Conservation (phyloP, 2,888 invertebrate genomes). For the Archips xylosteana region DNA sequence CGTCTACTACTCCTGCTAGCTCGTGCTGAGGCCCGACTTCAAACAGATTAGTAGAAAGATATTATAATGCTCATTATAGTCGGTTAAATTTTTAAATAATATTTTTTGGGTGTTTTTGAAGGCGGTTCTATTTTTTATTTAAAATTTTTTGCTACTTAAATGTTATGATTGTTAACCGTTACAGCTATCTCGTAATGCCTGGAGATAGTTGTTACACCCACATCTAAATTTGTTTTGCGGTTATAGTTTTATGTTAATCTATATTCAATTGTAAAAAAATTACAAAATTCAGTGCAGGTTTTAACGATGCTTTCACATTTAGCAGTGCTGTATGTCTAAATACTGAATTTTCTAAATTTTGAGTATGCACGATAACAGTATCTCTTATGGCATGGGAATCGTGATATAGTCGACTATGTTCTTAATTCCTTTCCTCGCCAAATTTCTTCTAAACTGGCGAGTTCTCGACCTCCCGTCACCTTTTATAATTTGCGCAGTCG, state of each 20-base stretch:
- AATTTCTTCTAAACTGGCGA: neutral
- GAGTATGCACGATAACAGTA: neutral
- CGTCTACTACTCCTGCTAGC: too few relatives aligned
- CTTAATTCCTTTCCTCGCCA: neutral
- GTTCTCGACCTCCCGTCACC: slow-evolving; percentile 43
- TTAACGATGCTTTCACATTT: neutral
- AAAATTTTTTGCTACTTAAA: slow-evolving; percentile 39
- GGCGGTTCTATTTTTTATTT: too few relatives aligned
- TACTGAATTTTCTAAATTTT: too few relatives aligned
- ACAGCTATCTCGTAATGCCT: slow-evolving; percentile 22
- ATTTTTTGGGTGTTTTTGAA: too few relatives aligned
- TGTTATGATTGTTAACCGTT: slow-evolving; percentile 34
- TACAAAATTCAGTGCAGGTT: neutral
- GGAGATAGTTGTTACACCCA: slow-evolving; percentile 18
- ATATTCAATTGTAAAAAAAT: neutral
- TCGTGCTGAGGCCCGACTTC: too few relatives aligned
- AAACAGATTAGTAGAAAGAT: too few relatives aligned
- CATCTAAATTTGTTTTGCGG: slow-evolving; percentile 9
- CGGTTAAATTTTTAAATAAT: too few relatives aligned
- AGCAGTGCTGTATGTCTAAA: neutral
- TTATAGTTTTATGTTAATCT: neutral
- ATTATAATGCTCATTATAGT: too few relatives aligned
- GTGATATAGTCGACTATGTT: neutral
- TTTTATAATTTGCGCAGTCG: slow-evolving; percentile 57
- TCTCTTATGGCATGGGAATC: neutral